Percentiles rank a stretch among this genome's conserved stretches.
phyloP scores from a whole-genome alignment of 2,888 invertebrate genomes.

The Sturmia bella region DNA sequence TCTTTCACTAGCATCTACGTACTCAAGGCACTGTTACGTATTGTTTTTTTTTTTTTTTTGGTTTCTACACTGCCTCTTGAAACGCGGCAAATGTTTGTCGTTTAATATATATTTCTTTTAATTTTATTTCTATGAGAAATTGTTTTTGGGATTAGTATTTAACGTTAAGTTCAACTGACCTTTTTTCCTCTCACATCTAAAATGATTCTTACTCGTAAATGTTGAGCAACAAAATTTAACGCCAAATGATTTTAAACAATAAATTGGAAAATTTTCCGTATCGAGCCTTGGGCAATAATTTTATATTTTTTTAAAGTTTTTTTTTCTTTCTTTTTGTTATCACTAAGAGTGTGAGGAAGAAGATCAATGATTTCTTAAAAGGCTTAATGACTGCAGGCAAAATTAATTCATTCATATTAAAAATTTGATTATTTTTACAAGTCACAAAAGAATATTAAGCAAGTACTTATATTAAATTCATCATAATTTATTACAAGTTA shows the following conservation, averaged over 20 bases:
- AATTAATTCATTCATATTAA: conserved; percentile 1
- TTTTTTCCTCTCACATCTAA: conserved; percentile 50
- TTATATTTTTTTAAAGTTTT: conserved; percentile 44
- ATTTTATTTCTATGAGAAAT: conserved; percentile 13
- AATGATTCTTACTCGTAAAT: conserved; percentile 40
- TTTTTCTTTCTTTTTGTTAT: conserved; percentile 25
- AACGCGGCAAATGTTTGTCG: conserved; percentile 44
- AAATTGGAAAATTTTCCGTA: conserved; percentile 50
- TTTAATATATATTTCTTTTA: conserved; percentile 11
- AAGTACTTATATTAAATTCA: too few species aligned
- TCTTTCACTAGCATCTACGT: conserved; percentile 65
- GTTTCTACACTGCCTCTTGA: conserved; percentile 2
- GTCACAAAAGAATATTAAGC: too few species aligned
- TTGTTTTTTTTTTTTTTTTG: conserved; percentile 33
- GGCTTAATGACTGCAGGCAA: conserved; percentile 10
- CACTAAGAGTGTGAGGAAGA: conserved; percentile 1
- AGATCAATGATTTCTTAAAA: conserved; percentile 9
- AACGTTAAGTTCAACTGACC: conserved; percentile 57
- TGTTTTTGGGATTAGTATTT: conserved; percentile 51
- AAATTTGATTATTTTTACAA: too few species aligned
- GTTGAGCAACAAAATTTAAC: conserved; percentile 47
- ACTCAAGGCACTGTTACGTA: conserved; percentile 10
- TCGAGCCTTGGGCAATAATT: conserved; percentile 50
- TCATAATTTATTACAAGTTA: too few species aligned
- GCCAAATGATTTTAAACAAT: conserved; percentile 65